Conservation (phyloP, 1,140 invertebrate species). For the Anoplolepis gracilipes region DNA sequence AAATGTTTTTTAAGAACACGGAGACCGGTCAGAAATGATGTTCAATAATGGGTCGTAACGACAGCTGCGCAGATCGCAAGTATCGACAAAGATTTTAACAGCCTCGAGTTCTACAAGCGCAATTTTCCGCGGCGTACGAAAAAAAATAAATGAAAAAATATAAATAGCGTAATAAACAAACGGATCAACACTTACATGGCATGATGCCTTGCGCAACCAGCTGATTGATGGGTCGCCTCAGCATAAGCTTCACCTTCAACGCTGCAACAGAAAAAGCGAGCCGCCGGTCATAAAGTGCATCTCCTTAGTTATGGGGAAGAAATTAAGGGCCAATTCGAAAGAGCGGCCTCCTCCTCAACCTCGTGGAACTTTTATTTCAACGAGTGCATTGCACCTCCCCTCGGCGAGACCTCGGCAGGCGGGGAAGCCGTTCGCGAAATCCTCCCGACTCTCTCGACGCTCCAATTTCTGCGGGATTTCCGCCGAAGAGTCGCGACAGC, state of each 20-base stretch:
- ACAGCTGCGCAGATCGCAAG: constrained; percentile 20
- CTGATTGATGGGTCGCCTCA: constrained; percentile 96
- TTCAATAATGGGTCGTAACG: constrained; percentile 23
- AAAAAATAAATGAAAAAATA: not conserved
- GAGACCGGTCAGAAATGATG: constrained; percentile 5
- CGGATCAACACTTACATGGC: constrained; percentile 94
- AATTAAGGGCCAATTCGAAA: constrained; percentile 51
- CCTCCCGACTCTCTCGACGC: constrained; percentile 32
- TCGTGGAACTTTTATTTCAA: constrained; percentile 36
- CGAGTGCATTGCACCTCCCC: constrained; percentile 40
- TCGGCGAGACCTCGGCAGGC: not conserved
- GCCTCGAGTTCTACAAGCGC: constrained; percentile 10
- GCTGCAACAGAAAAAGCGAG: constrained; percentile 90
- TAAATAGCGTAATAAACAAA: constrained; percentile 55
- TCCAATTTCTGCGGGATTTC: constrained; percentile 42
- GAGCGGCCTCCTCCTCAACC: not conserved
- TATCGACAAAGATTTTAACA: constrained; percentile 27
- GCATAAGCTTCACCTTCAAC: constrained; percentile 98
- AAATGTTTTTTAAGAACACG: constrained; percentile 11
- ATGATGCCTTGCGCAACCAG: constrained; percentile 98
- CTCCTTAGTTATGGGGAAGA: constrained; percentile 56
- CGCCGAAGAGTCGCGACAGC: constrained; percentile 63
- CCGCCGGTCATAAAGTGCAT: constrained; percentile 55
- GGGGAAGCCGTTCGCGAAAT: constrained; percentile 30
- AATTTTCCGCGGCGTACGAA: constrained; percentile 30